Conservation (phyloP, 2,113 vertebrate genomes). For the Castor canadensis region DNA sequence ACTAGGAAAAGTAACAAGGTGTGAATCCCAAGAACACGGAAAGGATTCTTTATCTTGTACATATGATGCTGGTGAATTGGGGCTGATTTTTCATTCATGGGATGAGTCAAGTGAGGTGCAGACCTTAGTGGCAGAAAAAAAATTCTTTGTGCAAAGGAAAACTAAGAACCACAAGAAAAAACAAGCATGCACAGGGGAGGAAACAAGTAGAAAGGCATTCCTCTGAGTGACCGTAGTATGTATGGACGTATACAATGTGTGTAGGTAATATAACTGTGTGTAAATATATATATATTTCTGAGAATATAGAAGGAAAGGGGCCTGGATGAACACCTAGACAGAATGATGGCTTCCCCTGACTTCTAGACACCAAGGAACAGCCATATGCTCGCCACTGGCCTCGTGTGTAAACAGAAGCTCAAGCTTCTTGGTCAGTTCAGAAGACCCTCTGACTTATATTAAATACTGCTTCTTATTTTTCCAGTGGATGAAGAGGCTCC, state of each 20-base stretch:
- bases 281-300: background rate
- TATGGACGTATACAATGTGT: background rate
- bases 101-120: background rate
- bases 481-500: background rate
- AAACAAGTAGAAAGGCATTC: background rate
- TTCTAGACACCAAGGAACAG: background rate
- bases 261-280: background rate
- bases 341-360: background rate
- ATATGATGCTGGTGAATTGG: background rate
- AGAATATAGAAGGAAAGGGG: background rate
- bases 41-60: background rate
- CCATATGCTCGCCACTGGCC: background rate
- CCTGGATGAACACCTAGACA: background rate
- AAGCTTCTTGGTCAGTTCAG: background rate
- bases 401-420: background rate
- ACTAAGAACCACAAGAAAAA: background rate
- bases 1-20: background rate
- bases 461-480: conserved; percentile 57
- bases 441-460: conserved; percentile 64
- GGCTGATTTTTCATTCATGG: background rate
- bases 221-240: background rate
- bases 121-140: background rate
- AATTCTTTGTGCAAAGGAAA: background rate
- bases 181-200: background rate
- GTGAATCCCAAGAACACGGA: background rate